These are phyloP conservation scores for Abrostola tripartita DNA, from an alignment of 2,888 invertebrate genomes.

Conservation along the genomic window DNA sequence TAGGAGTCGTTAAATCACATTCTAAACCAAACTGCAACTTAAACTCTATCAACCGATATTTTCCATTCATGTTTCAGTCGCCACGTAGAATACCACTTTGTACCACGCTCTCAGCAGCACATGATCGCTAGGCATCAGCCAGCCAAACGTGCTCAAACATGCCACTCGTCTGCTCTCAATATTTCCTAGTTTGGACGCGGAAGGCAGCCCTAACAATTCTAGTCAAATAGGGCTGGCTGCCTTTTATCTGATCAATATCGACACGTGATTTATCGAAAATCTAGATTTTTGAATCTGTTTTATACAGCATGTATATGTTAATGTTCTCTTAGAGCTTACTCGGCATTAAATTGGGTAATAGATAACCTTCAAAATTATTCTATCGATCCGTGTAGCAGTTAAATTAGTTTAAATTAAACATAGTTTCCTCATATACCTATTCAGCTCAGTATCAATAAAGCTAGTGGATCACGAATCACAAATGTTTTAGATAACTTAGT, in stretches of 20 bases:
- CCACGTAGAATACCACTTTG: slow-evolving; percentile 6
- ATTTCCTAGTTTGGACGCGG: slow-evolving; percentile 15
- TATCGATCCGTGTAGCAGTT: no score
- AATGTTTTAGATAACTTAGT: no score
- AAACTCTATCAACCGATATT: slow-evolving; percentile 4
- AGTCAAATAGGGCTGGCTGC: slow-evolving; percentile 13
- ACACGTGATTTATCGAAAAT: neutral
- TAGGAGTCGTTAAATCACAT: neutral
- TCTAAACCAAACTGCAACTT: neutral
- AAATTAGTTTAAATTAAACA: no score
- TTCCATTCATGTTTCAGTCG: neutral
- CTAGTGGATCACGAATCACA: no score
- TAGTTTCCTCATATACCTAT: no score
- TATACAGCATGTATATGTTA: no score
- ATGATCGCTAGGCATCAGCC: slow-evolving; percentile 1
- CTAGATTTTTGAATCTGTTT: no score
- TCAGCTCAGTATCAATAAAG: no score
- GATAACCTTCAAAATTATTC: no score
- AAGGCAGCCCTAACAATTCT: slow-evolving; percentile 9
- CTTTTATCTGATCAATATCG: neutral
- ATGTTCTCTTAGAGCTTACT: no score
- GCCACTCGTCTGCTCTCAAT: slow-evolving; percentile 34
- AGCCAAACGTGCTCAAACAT: slow-evolving; percentile 51
- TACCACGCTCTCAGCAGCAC: slow-evolving; percentile 4
- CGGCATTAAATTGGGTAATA: no score